A percentile compares a stretch with the other conserved stretches of the same genome.
These are phyloP conservation scores for Phthorimaea operculella DNA, from an alignment of 1,140 invertebrate genomes.

Conservation along the genomic window DNA sequence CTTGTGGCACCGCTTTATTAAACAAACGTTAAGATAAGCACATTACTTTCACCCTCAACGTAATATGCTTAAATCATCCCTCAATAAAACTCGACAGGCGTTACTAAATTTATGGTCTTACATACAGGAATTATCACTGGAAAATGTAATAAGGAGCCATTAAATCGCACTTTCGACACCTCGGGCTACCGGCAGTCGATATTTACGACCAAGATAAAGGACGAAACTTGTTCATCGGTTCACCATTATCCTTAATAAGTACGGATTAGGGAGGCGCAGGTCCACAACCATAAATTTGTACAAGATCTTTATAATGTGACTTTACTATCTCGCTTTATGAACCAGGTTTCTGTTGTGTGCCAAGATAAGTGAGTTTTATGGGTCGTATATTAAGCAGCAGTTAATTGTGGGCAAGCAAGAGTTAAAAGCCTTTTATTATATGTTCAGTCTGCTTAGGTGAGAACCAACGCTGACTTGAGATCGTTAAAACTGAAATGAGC, in stretches of 20 bases:
- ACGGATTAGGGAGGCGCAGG: conserved; percentile 54
- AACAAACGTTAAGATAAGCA: too few species aligned
- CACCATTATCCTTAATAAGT: conserved; percentile 65
- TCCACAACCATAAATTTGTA: conserved; percentile 50
- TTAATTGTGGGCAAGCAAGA: conserved; percentile 29
- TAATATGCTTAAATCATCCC: too few species aligned
- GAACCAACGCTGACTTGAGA: not conserved
- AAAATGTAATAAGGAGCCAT: conserved; percentile 38
- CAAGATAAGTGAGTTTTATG: conserved; percentile 56
- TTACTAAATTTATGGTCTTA: conserved; percentile 22
- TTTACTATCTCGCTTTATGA: conserved; percentile 48
- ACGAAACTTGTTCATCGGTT: conserved; percentile 58
- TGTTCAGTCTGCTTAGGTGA: conserved; percentile 1
- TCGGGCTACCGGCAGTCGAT: conserved; percentile 45
- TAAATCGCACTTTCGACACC: conserved; percentile 57
- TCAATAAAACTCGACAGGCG: conserved; percentile 16
- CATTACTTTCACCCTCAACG: too few species aligned
- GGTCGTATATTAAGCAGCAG: conserved; percentile 43
- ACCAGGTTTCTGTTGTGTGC: conserved; percentile 37
- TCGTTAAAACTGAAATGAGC: not conserved
- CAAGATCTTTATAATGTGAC: conserved; percentile 51
- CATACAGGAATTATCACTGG: conserved; percentile 43
- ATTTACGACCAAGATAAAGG: conserved; percentile 60
- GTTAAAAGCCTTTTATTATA: conserved; percentile 19
- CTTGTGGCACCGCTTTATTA: too few species aligned